Percentiles rank a stretch among this genome's conserved stretches.
These are phyloP conservation scores for Tolmerus cingulatus DNA, from an alignment of 2,888 invertebrate species.

Conservation along the genomic window DNA sequence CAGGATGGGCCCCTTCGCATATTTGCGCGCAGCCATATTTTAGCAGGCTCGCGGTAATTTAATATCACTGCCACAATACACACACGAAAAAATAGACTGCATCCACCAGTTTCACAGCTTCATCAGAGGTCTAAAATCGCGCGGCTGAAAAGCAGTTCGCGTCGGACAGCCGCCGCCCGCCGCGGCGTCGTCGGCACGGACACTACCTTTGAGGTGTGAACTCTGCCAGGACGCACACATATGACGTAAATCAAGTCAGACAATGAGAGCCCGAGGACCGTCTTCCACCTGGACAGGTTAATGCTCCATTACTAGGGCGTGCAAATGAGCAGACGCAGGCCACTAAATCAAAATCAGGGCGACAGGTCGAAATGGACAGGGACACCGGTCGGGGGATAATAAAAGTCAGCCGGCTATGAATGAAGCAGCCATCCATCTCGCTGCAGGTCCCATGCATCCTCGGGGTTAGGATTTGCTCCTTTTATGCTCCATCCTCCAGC, in stretches of 20 bases:
- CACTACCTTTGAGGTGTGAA: conserved; percentile 8
- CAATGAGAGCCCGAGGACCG: neutral
- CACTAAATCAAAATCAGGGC: conserved; percentile 39
- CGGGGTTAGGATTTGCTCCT: neutral
- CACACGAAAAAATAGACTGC: neutral
- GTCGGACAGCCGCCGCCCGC: neutral
- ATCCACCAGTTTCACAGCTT: neutral
- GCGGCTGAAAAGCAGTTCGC: neutral
- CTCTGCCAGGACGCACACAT: neutral
- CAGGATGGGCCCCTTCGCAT: neutral
- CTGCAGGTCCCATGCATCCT: neutral
- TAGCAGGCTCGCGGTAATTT: neutral
- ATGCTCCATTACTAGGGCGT: neutral
- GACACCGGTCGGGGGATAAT: conserved; percentile 2
- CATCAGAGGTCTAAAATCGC: neutral
- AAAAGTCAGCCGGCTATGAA: conserved; percentile 15
- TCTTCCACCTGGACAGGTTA: conserved; percentile 13
- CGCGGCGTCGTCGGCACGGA: neutral
- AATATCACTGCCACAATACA: neutral
- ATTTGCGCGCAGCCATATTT: neutral
- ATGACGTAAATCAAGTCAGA: conserved; percentile 16
- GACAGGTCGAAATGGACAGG: conserved; percentile 29
- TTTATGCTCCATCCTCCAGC: neutral
- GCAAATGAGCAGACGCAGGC: conserved; percentile 24
- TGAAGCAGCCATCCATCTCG: conserved; percentile 10